Percentiles rank a stretch among this genome's conserved stretches.
Conservation (phyloP, 2,797 vertebrate species). For the Poeciliopsis gracilis region DNA sequence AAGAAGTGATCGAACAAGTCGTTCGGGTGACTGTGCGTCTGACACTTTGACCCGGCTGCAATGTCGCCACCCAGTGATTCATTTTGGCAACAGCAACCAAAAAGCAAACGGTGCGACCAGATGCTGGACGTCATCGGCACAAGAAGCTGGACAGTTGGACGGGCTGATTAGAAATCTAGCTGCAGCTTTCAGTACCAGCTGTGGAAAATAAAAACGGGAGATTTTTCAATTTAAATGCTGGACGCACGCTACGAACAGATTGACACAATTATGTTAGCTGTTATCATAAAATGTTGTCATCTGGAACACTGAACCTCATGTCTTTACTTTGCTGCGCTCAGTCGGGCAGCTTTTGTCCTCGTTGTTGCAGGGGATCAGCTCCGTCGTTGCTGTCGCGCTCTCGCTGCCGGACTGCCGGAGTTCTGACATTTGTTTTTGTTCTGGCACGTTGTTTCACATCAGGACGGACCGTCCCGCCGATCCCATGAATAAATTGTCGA, state of each 20-base stretch:
- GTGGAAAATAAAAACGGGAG: constrained; percentile 9
- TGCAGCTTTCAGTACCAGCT: constrained; percentile 1
- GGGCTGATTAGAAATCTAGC: constrained; percentile 4
- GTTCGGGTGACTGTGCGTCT: background rate
- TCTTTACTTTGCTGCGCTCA: background rate
- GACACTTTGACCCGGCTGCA: constrained; percentile 23
- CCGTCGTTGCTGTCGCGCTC: background rate
- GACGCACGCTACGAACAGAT: background rate
- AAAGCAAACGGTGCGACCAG: background rate
- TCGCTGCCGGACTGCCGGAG: background rate
- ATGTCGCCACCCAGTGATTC: constrained; percentile 48
- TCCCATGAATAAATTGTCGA: background rate
- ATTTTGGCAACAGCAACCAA: constrained; percentile 7
- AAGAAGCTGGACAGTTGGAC: constrained; percentile 7
- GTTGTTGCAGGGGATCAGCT: background rate
- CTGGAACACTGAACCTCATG: background rate
- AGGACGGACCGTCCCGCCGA: background rate
- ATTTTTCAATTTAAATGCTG: constrained; percentile 9
- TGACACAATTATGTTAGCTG: background rate
- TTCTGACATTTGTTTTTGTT: background rate
- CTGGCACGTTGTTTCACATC: background rate
- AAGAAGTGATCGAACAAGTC: too few species aligned
- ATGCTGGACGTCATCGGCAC: background rate
- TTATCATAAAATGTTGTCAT: constrained; percentile 1
- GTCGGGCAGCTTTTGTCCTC: background rate